Evolutionary conservation across 2,888 invertebrate species (phyloP), one percentile per base, ranked within the genome.

Genomic region (Tubulanus polymorphus): DNA sequence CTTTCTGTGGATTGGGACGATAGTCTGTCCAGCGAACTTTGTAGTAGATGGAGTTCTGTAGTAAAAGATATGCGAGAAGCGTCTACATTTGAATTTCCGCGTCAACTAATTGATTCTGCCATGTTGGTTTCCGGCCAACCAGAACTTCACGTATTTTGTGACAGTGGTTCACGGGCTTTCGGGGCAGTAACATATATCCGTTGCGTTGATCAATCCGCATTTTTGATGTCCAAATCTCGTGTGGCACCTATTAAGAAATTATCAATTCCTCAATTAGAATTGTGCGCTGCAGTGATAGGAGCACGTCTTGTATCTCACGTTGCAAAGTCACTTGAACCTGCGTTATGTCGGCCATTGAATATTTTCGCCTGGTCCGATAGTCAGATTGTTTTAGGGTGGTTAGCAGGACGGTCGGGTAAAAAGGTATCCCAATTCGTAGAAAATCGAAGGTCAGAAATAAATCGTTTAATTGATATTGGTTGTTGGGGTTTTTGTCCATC

Each of bases 1-100:
- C 15, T 3, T n/a, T 26, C 23, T 20, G 5, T 47, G 27, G 48
- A 47, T 6, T 47, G 48, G 48, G 48, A 47, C 48, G 48, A 47
- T 20, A 25, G 26, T 3, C 8, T 47, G 27, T 27, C 48, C 6
- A 27, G 23, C 18, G 27, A 47, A 25, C 23, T 47, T n/a, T 15
- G n/a, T 26, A 3, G 8, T 8, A 3, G 5, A 6, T 47, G 48
- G 48, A 27, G 5, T 8, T 6, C 8, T 3, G 23, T 25, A 27
- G 15, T 23, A 27, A n/a, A 26, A 26, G 48, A 27, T 6, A 25
- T 47, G 5, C n/a, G 10, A n/a, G 23, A n/a, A 18, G 8, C 27
- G 48, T n/a, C 3, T 8, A n/a, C 5, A 8, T 26, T 47, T 27
- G 23, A 6, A 8, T 6, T 47, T 23, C 25, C 25, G 27, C 48